Percentiles rank a stretch among this genome's conserved stretches.
These are phyloP conservation scores for Melanostigma gelatinosum DNA, from an alignment of 2,113 vertebrate genomes.

Conservation along the genomic window DNA sequence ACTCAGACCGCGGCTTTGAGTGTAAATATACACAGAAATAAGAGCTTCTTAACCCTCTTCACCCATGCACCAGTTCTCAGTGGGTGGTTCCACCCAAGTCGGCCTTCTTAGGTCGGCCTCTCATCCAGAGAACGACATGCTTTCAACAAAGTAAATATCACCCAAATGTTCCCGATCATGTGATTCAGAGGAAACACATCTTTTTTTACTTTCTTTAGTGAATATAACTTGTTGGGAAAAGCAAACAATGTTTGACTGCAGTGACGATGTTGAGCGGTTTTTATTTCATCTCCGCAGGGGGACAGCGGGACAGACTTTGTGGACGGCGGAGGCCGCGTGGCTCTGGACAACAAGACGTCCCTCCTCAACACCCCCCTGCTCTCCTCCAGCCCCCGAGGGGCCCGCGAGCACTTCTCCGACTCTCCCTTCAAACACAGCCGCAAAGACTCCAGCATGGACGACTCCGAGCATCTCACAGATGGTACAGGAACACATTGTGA, in stretches of 20 bases:
- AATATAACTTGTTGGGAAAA: not conserved
- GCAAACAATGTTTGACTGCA: not conserved
- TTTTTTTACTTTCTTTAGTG: too few relatives aligned
- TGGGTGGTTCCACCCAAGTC: slow-evolving; percentile 4
- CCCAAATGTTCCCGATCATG: not conserved
- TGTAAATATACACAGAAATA: slow-evolving; percentile 54
- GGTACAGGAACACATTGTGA: slow-evolving; percentile 46
- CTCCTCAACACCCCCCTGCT: slow-evolving; percentile 91
- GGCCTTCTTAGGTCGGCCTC: slow-evolving; percentile 6
- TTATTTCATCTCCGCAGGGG: slow-evolving; percentile 67
- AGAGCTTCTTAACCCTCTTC: slow-evolving; percentile 7
- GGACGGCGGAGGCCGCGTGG: slow-evolving; percentile 88
- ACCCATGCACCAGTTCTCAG: slow-evolving; percentile 4
- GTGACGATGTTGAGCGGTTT: not conserved
- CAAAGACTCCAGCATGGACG: slow-evolving; percentile 91
- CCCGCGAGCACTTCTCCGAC: slow-evolving; percentile 91
- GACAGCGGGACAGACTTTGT: slow-evolving; percentile 81
- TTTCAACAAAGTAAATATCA: not conserved
- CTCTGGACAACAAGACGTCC: slow-evolving; percentile 94
- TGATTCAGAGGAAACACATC: not conserved
- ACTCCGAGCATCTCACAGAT: slow-evolving; percentile 69
- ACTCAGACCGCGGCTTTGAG: slow-evolving; percentile 10
- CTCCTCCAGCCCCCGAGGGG: slow-evolving; percentile 88
- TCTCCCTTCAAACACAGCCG: slow-evolving; percentile 89
- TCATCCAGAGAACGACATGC: not conserved